phyloP scores from a whole-genome alignment of 2,797 vertebrate genomes.

The Enteromius argenteus region DNA sequence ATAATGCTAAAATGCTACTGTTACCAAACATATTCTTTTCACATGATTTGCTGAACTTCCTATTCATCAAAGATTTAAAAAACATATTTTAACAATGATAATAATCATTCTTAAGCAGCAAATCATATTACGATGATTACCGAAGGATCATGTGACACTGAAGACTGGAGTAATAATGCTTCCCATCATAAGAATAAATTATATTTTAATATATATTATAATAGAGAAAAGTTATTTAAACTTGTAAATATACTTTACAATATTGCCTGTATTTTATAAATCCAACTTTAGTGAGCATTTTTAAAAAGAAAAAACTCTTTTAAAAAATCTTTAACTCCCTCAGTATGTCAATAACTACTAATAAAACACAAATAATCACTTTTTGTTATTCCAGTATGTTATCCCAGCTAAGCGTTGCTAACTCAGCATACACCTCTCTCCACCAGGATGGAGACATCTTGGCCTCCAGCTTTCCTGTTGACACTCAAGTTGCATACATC shows the following conservation, averaged over 20 bases:
- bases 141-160: neutral
- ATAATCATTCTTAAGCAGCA: neutral
- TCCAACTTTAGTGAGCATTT: neutral
- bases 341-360: neutral
- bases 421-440: constrained; percentile 32
- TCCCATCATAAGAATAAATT: neutral
- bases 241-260: neutral
- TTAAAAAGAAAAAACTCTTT: neutral
- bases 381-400: constrained; percentile 2
- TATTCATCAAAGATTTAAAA: neutral
- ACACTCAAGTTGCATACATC: constrained; percentile 98
- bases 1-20: no score
- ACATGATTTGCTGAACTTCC: neutral
- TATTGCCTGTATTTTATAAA: neutral
- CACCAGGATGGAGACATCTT: constrained; percentile 97
- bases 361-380: no score
- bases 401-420: neutral
- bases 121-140: neutral
- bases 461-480: constrained; percentile 95
- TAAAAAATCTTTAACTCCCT: neutral
- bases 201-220: neutral
- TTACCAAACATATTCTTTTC: neutral
- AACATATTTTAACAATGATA: neutral
- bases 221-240: neutral
- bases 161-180: neutral